Percentiles rank a stretch among this genome's conserved stretches.
These are phyloP conservation scores for Bombus soroeensis DNA, from an alignment of 1,140 invertebrate species.

Conservation along the genomic window DNA sequence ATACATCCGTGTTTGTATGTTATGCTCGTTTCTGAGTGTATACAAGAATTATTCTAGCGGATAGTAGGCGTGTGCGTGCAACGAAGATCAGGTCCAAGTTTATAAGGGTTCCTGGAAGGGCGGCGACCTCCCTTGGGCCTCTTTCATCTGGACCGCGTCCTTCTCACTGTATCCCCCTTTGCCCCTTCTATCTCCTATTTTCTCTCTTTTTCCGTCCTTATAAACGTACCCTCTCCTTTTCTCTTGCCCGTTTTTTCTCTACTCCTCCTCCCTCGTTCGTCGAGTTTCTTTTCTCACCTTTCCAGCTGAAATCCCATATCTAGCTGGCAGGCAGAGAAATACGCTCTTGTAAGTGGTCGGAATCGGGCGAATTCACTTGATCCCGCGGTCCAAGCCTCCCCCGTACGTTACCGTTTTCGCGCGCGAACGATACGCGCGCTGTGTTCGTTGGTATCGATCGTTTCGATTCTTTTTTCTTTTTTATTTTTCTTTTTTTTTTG, in stretches of 20 bases:
- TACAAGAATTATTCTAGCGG: constrained; percentile 59
- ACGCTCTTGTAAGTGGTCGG: background rate
- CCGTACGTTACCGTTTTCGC: background rate
- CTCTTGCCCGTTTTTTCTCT: constrained; percentile 6
- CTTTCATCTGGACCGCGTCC: constrained; percentile 80
- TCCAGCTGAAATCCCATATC: background rate
- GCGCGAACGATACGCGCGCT: too few species aligned
- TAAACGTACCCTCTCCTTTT: constrained; percentile 49
- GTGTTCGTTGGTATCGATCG: background rate
- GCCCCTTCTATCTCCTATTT: constrained; percentile 46
- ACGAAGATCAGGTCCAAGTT: constrained; percentile 77
- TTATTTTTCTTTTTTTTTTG: rapidly evolving
- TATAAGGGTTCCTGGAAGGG: constrained; percentile 81
- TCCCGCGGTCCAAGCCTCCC: background rate
- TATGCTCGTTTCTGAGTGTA: background rate
- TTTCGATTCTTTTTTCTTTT: background rate
- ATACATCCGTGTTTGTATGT: background rate
- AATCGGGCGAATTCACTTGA: constrained; percentile 19
- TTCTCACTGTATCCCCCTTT: constrained; percentile 29
- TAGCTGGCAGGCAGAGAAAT: constrained; percentile 12
- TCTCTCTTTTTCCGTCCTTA: constrained; percentile 15
- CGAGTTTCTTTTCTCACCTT: constrained; percentile 41
- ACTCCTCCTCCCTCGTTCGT: constrained; percentile 14
- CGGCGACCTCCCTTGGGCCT: constrained; percentile 79
- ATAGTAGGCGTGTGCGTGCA: constrained; percentile 43